Evolutionary conservation across 2,797 vertebrate species (phyloP).

Genomic region (Leptoclinus maculatus): DNA sequence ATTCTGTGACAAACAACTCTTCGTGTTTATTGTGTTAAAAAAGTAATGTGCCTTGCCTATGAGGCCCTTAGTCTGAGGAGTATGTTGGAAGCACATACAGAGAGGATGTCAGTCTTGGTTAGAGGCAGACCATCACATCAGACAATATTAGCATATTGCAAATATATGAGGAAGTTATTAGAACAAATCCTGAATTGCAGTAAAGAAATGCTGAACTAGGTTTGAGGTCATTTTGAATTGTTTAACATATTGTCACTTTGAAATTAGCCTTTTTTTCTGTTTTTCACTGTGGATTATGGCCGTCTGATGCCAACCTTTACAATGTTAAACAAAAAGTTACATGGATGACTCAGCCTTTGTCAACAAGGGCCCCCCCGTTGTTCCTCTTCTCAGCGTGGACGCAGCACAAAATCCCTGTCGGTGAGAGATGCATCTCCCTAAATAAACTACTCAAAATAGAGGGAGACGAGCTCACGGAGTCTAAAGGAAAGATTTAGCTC

Average conservation of each 20-base stretch:
- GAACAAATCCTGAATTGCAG: not conserved
- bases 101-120: not conserved
- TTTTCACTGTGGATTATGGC: not conserved
- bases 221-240: not conserved
- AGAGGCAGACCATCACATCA: not conserved
- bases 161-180: not conserved
- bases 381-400: constrained; percentile 32
- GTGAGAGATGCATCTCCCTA: constrained; percentile 27
- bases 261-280: not conserved
- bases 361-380: constrained; percentile 35
- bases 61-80: not conserved
- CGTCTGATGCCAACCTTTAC: constrained; percentile 33
- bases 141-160: not conserved
- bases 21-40: not conserved
- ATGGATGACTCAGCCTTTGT: constrained; percentile 33
- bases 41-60: not conserved
- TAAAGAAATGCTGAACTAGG: not conserved
- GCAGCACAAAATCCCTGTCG: constrained; percentile 39
- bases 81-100: not conserved
- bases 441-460: constrained; percentile 47
- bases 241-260: not conserved
- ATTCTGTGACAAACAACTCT: not conserved
- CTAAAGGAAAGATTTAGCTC: constrained; percentile 19
- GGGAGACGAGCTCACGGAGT: not conserved
- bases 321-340: constrained; percentile 15